Evolutionary conservation across 2,888 invertebrate genomes (phyloP).

Genomic region (Syritta pipiens): DNA sequence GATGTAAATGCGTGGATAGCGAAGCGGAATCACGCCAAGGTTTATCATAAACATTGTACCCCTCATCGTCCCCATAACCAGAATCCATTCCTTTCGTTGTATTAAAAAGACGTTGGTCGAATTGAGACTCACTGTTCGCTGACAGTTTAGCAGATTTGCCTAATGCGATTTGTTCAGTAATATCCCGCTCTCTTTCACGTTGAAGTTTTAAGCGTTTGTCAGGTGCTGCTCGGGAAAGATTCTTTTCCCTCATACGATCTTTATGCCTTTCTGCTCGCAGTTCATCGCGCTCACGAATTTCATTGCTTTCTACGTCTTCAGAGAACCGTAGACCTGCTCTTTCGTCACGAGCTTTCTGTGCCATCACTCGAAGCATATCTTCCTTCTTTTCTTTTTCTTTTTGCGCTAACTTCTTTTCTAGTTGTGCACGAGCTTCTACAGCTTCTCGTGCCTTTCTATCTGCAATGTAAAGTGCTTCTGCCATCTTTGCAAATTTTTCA

Average conservation of each 20-base stretch:
- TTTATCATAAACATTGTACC: conserved; percentile 98
- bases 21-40: conserved; percentile 96
- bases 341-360: conserved; percentile 97
- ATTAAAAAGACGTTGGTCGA: conserved; percentile 97
- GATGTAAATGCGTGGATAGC: conserved; percentile 92
- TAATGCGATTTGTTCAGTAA: conserved; percentile 98
- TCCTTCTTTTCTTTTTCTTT: conserved; percentile 99
- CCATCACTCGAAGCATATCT: conserved; percentile 94
- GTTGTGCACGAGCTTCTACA: conserved; percentile 96
- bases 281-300: conserved; percentile 90
- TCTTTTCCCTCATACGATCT: conserved; percentile 94
- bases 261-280: conserved; percentile 93
- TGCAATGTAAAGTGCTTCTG: conserved; percentile 98
- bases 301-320: conserved; percentile 80
- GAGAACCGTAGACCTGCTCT: conserved; percentile 85
- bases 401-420: conserved; percentile 97
- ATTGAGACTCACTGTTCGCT: conserved; percentile 88
- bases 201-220: conserved; percentile 95
- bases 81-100: conserved; percentile 95
- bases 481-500: conserved; percentile 99
- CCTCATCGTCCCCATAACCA: conserved; percentile 96
- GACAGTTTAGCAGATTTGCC: conserved; percentile 93
- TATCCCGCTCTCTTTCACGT: conserved; percentile 95
- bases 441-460: conserved; percentile 98
- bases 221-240: conserved; percentile 94